Percentiles rank a stretch among this genome's conserved stretches.
These are phyloP conservation scores for Taurulus bubalis DNA, from an alignment of 2,113 vertebrate genomes.

Conservation along the genomic window DNA sequence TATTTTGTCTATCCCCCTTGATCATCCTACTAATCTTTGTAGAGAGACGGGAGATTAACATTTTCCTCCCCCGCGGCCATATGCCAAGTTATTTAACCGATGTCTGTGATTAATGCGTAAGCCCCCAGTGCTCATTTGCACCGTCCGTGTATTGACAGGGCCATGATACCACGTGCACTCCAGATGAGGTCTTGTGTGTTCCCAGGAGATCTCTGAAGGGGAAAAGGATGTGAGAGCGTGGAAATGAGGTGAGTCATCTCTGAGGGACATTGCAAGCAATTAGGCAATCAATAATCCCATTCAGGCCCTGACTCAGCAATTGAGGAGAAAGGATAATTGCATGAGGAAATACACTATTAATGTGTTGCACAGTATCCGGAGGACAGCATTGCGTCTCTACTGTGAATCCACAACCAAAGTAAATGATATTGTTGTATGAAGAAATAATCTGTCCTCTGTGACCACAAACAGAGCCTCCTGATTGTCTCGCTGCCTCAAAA, in stretches of 20 bases:
- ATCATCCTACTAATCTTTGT: conserved; percentile 67
- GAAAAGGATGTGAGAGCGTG: conserved; percentile 25
- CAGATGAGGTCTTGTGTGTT: conserved; percentile 63
- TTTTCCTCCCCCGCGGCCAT: conserved; percentile 64
- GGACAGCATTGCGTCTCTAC: not conserved
- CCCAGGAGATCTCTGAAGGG: conserved; percentile 18
- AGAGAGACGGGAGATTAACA: conserved; percentile 61
- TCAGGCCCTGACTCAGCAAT: conserved; percentile 65
- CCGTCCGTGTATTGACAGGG: conserved; percentile 54
- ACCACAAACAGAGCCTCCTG: conserved; percentile 28
- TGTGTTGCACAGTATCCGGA: not conserved
- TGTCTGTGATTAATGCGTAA: conserved; percentile 52
- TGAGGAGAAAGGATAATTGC: not conserved
- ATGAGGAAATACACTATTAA: not conserved
- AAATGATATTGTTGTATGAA: not conserved
- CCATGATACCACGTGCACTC: conserved; percentile 40
- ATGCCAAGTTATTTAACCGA: conserved; percentile 55
- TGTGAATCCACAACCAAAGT: not conserved
- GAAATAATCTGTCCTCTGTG: conserved; percentile 5
- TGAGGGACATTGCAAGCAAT: conserved; percentile 41
- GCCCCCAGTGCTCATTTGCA: conserved; percentile 53
- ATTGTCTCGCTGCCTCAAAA: conserved; percentile 36
- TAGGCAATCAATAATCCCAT: conserved; percentile 49
- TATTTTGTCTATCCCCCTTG: conserved; percentile 28
- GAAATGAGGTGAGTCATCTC: conserved; percentile 64